phyloP scores from a whole-genome alignment of 1,140 invertebrate genomes.

The Trachelipus rathkii region DNA sequence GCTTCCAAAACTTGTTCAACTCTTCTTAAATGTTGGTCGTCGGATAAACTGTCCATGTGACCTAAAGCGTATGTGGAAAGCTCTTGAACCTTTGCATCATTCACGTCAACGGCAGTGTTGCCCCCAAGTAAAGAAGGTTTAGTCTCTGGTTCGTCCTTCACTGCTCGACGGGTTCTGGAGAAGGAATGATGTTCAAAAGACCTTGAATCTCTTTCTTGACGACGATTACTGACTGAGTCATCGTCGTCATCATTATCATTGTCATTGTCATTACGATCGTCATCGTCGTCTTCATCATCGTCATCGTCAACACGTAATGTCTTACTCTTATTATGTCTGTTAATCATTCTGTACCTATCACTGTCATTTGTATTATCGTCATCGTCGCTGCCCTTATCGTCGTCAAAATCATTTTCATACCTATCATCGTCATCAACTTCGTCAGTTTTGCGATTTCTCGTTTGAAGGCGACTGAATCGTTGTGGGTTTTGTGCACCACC shows the following conservation, averaged over 20 bases:
- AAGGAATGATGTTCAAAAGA: background rate
- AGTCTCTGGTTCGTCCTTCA: background rate
- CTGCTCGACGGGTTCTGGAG: background rate
- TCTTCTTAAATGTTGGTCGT: background rate
- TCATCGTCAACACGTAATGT: background rate
- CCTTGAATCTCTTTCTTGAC: background rate
- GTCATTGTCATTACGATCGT: background rate
- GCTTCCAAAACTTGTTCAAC: slow-evolving; percentile 2
- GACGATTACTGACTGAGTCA: background rate
- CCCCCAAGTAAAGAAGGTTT: too few species aligned
- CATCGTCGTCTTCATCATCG: slow-evolving; percentile 2
- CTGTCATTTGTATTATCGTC: background rate
- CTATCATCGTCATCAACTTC: too few species aligned
- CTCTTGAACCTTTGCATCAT: background rate
- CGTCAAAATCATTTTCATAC: too few species aligned
- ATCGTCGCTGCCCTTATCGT: background rate
- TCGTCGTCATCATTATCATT: background rate
- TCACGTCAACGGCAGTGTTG: background rate
- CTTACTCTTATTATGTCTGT: too few species aligned
- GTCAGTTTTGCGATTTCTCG: too few species aligned
- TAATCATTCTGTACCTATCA: too few species aligned
- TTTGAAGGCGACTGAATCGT: too few species aligned
- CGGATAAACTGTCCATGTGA: background rate
- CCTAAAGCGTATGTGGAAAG: background rate
- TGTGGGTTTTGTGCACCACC: too few species aligned